Evolutionary conservation across 2,797 vertebrate species (phyloP), one percentile per base, ranked within the genome.

Genomic region (Coendou prehensilis): DNA sequence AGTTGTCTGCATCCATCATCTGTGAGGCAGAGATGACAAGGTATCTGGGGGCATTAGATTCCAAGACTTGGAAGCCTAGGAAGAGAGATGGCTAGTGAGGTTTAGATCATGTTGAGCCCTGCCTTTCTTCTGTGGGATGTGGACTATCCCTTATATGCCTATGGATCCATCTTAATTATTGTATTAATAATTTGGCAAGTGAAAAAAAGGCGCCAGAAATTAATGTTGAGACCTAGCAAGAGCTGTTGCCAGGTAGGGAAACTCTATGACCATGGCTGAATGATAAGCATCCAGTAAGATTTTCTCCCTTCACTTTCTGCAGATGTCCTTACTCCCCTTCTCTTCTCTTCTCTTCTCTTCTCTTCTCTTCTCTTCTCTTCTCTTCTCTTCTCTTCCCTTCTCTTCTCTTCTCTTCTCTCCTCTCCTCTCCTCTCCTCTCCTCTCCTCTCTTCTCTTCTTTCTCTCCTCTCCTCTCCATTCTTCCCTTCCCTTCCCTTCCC

Each of bases 111-210:
- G 97, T 45, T 94, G 80, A 92, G 28, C 52, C 91, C 95, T 45
- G 63, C 54, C 10, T 93, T 95, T 73, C 14, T 96, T 93, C 67
- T 94, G 23, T 94, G 97, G 97, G 90, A 97, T 88, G 37, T 64
- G 86, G 94, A 50, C 26, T 93, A 71, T 94, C 67, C 89, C 3
- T 22, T 96, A 6, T 98, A 95, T 30, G 90, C 93, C 26, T 97
- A 78, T 71, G 96, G 97, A 45, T 97, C 91, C 85, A 78, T 98
- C 93, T 92, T 97, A 63, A 59, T 97, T 84, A 95, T 97, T 96
- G 86, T 61, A 82, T 79, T 97, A 69, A 47, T 98, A 87, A 83
- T 97, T 78, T 96, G 96, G 97, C 91, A 91, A 81, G 54, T 97
- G 45, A 98, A 89, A 95, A 98, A 90, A 73, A 96, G 15, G 5